Evolutionary conservation across 2,888 invertebrate genomes (phyloP).

Genomic region (Brachyptera putata): DNA sequence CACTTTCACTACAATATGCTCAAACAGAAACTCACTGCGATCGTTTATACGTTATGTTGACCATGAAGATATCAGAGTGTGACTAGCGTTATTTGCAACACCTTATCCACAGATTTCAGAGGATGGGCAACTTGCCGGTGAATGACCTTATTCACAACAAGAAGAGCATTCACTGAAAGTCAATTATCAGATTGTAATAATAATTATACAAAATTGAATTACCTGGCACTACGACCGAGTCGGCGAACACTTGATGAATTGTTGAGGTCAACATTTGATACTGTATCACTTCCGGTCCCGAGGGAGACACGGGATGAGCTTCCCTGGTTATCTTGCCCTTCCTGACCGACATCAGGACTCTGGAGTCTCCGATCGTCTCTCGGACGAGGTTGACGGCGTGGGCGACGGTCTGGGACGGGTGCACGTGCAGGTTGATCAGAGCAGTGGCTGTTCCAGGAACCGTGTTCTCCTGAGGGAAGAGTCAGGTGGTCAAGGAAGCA

Average conservation of each 20-base stretch:
- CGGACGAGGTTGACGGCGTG: constrained; percentile 42
- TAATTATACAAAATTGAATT: too few relatives aligned
- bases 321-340: constrained; percentile 35
- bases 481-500: too few relatives aligned
- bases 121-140: too few relatives aligned
- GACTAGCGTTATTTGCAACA: too few relatives aligned
- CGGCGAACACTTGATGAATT: constrained; percentile 44
- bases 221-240: constrained; percentile 46
- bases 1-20: too few relatives aligned
- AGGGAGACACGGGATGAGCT: constrained; percentile 45
- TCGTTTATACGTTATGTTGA: too few relatives aligned
- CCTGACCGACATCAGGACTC: constrained; percentile 39
- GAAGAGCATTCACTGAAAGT: too few relatives aligned
- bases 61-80: too few relatives aligned
- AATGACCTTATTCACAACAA: too few relatives aligned
- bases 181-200: too few relatives aligned
- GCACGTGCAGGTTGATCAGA: constrained; percentile 48
- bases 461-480: constrained; percentile 45
- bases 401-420: constrained; percentile 45
- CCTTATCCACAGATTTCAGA: too few relatives aligned
- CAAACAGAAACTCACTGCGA: too few relatives aligned
- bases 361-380: constrained; percentile 39
- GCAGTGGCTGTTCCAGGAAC: constrained; percentile 46
- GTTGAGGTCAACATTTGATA: constrained; percentile 45
- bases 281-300: constrained; percentile 43